Evolutionary conservation across 2,797 vertebrate genomes (phyloP), one percentile per base, ranked within the genome.

Genomic region (Cossypha polioptera): DNA sequence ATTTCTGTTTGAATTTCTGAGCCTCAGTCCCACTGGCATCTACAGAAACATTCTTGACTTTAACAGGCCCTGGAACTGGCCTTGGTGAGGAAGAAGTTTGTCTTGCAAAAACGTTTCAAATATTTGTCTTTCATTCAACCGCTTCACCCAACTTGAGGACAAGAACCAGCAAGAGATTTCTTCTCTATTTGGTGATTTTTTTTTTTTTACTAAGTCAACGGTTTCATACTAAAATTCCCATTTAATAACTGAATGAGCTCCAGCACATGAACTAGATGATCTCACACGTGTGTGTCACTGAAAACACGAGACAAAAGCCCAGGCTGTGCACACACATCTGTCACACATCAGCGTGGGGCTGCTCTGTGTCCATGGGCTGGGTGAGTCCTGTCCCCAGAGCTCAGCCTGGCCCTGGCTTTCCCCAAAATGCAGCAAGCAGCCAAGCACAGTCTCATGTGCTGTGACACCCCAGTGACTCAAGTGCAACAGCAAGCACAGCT

Each of bases 261-360:
- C 54, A 54, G 21, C 47, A 28, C 42, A 33, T 1, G 10, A 83
- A 65, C 21, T 0, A 21, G 76, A 45, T 11, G 22, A 9, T 17
- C 31, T 13, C 17, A 63, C 55, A 55, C 11, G 1, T 0, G 0
- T 18, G 13, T 18, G 13, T 16, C 51, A 74, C 1, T 42, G 65
- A 19, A 74, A 73, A 59, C 0, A 26, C 0, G 10, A 53, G 72
- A 17, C 11, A 11, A 29, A 40, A 36, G 36, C 36, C 36, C 29
- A 1, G 0, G 13, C 35, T 50, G 36, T 3, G 66, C 43, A 11
- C 9, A 8, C 0, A 0, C 2, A 26, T 40, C 25, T 40, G n/a
- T 15, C 38, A 19, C 19, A 16, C 25, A 38, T 2, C 12, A 22
- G n/a, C 0, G 3, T 13, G 55, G 67, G 48, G 59, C 59, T 58